Percentiles rank a stretch among this genome's conserved stretches.
Evolutionary conservation across 2,113 vertebrate genomes (phyloP).

Genomic region (Thamnaconus septentrionalis): DNA sequence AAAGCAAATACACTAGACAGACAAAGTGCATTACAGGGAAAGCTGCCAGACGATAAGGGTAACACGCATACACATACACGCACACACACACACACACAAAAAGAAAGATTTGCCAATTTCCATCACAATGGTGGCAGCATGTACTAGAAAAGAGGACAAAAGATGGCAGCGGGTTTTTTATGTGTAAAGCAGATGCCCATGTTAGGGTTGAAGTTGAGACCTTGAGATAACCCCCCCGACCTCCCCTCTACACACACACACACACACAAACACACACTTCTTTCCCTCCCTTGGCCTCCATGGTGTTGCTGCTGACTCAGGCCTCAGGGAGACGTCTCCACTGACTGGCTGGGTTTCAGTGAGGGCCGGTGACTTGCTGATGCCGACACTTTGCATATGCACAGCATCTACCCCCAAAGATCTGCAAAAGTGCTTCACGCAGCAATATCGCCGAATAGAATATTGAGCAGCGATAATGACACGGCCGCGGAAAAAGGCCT

Average conservation of each 20-base stretch:
- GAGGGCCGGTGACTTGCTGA: too few relatives aligned
- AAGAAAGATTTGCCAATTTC: too few relatives aligned
- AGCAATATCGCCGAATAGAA: background rate
- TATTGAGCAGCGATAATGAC: background rate
- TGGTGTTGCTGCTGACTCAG: slow-evolving; percentile 30
- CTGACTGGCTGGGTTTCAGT: slow-evolving; percentile 14
- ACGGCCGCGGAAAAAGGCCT: background rate
- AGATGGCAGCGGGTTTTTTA: too few relatives aligned
- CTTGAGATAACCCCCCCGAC: background rate
- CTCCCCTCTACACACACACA: background rate
- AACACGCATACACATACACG: too few relatives aligned
- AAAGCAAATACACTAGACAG: too few relatives aligned
- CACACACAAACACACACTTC: background rate
- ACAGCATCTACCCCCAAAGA: background rate
- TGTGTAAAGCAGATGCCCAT: background rate
- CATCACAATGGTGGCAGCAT: too few relatives aligned
- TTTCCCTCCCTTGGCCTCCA: background rate
- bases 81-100: too few relatives aligned
- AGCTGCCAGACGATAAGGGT: too few relatives aligned
- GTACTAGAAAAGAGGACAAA: too few relatives aligned
- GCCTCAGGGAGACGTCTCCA: slow-evolving; percentile 14
- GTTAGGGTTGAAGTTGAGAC: background rate
- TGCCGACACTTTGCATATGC: background rate
- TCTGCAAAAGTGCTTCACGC: background rate
- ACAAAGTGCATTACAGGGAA: too few relatives aligned